These are phyloP conservation scores for Scaptomyza pallida DNA, from an alignment of 1,140 invertebrate species.

Conservation along the genomic window DNA sequence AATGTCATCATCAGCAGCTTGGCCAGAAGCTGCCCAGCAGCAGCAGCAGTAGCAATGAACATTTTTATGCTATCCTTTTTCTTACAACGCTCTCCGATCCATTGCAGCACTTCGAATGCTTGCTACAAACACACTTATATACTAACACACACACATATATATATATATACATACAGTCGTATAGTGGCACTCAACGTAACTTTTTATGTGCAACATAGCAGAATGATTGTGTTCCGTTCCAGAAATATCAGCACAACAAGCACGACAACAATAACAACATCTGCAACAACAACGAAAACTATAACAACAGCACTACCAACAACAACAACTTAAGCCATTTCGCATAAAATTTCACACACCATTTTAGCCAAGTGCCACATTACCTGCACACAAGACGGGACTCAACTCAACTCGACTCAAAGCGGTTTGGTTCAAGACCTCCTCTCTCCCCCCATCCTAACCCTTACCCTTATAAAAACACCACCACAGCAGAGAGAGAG, in stretches of 20 bases:
- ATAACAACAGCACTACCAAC: slow-evolving; percentile 26
- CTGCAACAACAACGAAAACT: slow-evolving; percentile 28
- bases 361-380: slow-evolving; percentile 83
- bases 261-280: slow-evolving; percentile 55
- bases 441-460: background rate
- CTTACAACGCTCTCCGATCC: slow-evolving; percentile 15
- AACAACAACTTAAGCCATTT: slow-evolving; percentile 78
- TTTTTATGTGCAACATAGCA: slow-evolving; percentile 82
- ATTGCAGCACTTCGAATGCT: slow-evolving; percentile 45
- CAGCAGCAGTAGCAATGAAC: background rate
- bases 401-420: slow-evolving; percentile 49
- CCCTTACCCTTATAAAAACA: background rate
- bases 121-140: slow-evolving; percentile 6
- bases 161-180: slow-evolving; percentile 10
- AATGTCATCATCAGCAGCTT: slow-evolving; percentile 81
- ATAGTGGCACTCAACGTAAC: slow-evolving; percentile 80
- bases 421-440: slow-evolving; percentile 23
- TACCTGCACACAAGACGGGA: slow-evolving; percentile 83
- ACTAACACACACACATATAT: slow-evolving; percentile 5
- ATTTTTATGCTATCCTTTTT: background rate
- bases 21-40: slow-evolving; percentile 40
- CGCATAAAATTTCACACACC: slow-evolving; percentile 84
- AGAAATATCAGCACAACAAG: slow-evolving; percentile 81
- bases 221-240: slow-evolving; percentile 81
- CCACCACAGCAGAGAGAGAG: background rate